Conservation (phyloP, 2,888 invertebrate species). For the Hymenopus coronatus region DNA sequence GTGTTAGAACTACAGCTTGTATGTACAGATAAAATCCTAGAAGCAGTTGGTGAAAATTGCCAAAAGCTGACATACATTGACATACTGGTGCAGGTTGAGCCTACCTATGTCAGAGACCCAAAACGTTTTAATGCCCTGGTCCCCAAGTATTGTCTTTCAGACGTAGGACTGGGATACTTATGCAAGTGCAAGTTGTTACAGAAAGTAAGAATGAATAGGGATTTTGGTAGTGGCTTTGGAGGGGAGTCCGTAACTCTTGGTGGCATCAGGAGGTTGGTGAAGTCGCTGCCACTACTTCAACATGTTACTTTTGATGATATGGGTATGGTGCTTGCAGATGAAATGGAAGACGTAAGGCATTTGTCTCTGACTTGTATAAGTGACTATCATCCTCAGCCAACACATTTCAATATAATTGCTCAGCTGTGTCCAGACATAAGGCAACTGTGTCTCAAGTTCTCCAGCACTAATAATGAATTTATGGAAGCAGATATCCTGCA, state of each 20-base stretch:
- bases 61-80: conserved; percentile 34
- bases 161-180: conserved; percentile 34
- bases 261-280: conserved; percentile 33
- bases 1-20: conserved; percentile 33
- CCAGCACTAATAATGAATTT: conserved; percentile 5
- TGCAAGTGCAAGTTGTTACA: conserved; percentile 34
- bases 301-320: conserved; percentile 34
- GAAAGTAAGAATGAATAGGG: conserved; percentile 34
- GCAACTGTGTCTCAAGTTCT: conserved; percentile 26
- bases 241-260: conserved; percentile 33
- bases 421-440: conserved; percentile 33
- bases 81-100: conserved; percentile 33
- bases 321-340: conserved; percentile 33
- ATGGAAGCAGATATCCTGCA: conserved; percentile 24
- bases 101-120: conserved; percentile 17
- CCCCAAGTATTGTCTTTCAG: conserved; percentile 35
- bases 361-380: conserved; percentile 31
- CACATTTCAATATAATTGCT: conserved; percentile 29
- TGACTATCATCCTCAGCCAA: conserved; percentile 32
- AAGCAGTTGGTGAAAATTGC: conserved; percentile 35
- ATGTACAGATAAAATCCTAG: conserved; percentile 36
- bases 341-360: conserved; percentile 32
- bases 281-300: conserved; percentile 31
- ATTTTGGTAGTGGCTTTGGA: conserved; percentile 31
- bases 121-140: conserved; percentile 34